A percentile compares a stretch with the other conserved stretches of the same genome.
phyloP scores from a whole-genome alignment of 2,113 vertebrate species.

The Platysternon megacephalum region DNA sequence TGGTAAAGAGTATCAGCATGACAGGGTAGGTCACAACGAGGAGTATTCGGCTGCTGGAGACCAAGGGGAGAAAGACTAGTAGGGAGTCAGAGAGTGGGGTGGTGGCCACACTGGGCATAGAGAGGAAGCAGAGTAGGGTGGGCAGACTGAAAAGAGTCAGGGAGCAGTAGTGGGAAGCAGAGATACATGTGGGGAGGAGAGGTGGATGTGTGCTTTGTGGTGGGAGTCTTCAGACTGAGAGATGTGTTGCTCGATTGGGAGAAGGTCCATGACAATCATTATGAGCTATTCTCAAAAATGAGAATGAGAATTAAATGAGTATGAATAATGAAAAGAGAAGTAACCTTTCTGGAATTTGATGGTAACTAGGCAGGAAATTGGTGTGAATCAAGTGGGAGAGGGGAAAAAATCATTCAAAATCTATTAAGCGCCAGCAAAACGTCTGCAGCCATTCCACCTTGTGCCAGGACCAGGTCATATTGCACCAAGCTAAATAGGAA shows the following conservation, averaged over 20 bases:
- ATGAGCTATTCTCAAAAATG: not conserved
- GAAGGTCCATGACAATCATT: not conserved
- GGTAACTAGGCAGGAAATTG: not conserved
- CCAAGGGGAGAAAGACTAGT: not conserved
- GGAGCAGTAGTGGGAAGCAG: not conserved
- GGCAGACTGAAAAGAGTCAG: not conserved
- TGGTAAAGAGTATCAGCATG: not conserved
- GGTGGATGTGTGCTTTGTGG: not conserved
- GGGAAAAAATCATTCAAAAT: not conserved
- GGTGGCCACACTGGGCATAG: not conserved
- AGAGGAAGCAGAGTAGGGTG: not conserved
- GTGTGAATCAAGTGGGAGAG: not conserved
- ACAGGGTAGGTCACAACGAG: not conserved
- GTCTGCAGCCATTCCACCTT: not conserved
- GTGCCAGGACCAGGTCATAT: not conserved
- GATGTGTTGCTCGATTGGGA: not conserved
- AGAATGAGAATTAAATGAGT: not conserved
- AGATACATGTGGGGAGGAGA: not conserved
- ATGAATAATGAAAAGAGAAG: not conserved
- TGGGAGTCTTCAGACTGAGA: not conserved
- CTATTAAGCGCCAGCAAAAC: not conserved
- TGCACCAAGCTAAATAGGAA: not conserved
- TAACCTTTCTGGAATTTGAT: not conserved
- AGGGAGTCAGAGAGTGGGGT: not conserved
- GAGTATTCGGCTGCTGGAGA: not conserved